Evolutionary conservation across 2,113 vertebrate species (phyloP).

Genomic region (Polypterus senegalus): DNA sequence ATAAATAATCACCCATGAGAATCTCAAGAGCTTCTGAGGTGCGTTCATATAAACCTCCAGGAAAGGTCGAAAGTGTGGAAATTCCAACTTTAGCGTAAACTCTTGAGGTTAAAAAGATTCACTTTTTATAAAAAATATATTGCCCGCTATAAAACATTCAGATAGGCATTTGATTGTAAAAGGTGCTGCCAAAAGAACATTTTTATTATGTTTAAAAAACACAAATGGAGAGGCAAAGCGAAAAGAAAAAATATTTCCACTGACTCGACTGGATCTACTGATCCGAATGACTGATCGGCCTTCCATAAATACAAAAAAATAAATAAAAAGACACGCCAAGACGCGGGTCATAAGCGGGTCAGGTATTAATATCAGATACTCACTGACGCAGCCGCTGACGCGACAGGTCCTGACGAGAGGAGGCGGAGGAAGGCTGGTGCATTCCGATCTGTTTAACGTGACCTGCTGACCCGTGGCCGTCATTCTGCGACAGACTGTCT

Average conservation of each 20-base stretch:
- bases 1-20: too few relatives aligned
- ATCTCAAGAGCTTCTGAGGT: too few relatives aligned
- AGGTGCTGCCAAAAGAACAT: slow-evolving; percentile 1
- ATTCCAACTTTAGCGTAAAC: too few relatives aligned
- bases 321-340: not conserved
- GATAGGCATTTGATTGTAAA: slow-evolving; percentile 6
- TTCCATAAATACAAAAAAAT: slow-evolving; percentile 1
- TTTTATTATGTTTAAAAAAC: not conserved
- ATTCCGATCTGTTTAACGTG: slow-evolving; percentile 41
- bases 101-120: too few relatives aligned
- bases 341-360: not conserved
- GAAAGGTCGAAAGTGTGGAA: too few relatives aligned
- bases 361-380: slow-evolving; percentile 34
- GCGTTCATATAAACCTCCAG: too few relatives aligned
- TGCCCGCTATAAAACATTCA: not conserved
- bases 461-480: slow-evolving; percentile 53
- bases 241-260: too few relatives aligned
- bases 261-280: too few relatives aligned
- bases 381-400: slow-evolving; percentile 64
- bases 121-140: not conserved
- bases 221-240: not conserved
- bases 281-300: too few relatives aligned
- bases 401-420: slow-evolving; percentile 62
- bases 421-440: slow-evolving; percentile 41
- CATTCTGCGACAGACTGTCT: slow-evolving; percentile 53